Percentiles rank a stretch among this genome's conserved stretches.
phyloP scores from a whole-genome alignment of 2,888 invertebrate species.

The Caenorhabditis sp. region DNA sequence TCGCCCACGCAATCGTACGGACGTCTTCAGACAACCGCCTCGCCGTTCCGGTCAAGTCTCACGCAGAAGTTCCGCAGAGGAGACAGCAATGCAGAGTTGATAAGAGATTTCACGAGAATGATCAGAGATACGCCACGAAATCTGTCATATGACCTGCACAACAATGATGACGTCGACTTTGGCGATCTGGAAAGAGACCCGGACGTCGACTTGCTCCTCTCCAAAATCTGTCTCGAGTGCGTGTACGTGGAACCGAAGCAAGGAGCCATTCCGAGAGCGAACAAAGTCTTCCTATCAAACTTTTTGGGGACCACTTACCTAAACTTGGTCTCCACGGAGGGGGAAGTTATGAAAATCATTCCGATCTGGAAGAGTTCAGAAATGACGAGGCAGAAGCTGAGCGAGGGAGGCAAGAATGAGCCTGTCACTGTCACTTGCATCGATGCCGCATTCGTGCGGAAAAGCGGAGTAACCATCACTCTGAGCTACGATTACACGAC shows the following conservation, averaged over 20 bases:
- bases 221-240: constrained; percentile 57
- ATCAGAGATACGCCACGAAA: constrained; percentile 43
- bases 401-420: background rate
- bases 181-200: constrained; percentile 56
- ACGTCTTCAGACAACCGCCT: constrained; percentile 40
- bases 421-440: constrained; percentile 20
- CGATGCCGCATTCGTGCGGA: constrained; percentile 24
- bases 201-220: constrained; percentile 51
- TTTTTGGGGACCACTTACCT: constrained; percentile 32
- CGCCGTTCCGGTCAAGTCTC: constrained; percentile 29
- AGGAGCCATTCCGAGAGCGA: constrained; percentile 14
- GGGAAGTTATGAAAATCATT: constrained; percentile 31
- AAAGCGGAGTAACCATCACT: constrained; percentile 37
- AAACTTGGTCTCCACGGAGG: constrained; percentile 25
- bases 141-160: background rate
- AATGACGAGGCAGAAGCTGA: constrained; percentile 11
- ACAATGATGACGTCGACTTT: constrained; percentile 18
- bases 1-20: constrained; percentile 33
- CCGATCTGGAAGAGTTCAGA: constrained; percentile 37
- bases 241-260: constrained; percentile 46
- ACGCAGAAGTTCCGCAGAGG: constrained; percentile 24
- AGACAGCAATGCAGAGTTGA: constrained; percentile 29
- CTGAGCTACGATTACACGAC: constrained; percentile 25
- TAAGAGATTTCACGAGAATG: constrained; percentile 55
- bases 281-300: constrained; percentile 37